Evolutionary conservation across 2,888 invertebrate species (phyloP).

Genomic region (Ptychoptera albimana): DNA sequence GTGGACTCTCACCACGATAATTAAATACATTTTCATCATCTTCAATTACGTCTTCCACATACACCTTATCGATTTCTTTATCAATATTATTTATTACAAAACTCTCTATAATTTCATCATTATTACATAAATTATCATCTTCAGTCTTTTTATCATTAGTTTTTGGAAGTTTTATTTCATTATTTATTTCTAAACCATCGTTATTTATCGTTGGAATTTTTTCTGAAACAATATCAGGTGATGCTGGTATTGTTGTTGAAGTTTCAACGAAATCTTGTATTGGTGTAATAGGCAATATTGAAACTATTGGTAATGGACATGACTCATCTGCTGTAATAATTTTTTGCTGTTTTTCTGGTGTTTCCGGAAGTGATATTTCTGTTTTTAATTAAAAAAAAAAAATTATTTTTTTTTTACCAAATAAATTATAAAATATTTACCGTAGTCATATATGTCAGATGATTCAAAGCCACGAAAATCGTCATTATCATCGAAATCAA

Average conservation of each 20-base stretch:
- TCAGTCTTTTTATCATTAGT: not conserved
- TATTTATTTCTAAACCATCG: not conserved
- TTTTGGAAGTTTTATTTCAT: not conserved
- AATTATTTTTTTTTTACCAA: not conserved
- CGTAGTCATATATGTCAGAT: conserved; percentile 8
- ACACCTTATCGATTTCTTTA: not conserved
- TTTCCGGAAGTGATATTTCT: conserved; percentile 7
- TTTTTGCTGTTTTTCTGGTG: conserved; percentile 3
- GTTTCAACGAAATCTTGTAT: no score
- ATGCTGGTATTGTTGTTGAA: no score
- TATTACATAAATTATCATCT: not conserved
- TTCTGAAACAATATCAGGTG: no score
- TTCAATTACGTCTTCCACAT: not conserved
- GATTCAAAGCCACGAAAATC: conserved; percentile 21
- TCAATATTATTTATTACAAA: not conserved
- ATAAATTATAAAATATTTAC: not conserved
- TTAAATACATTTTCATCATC: not conserved
- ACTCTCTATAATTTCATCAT: not conserved
- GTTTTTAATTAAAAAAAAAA: not conserved
- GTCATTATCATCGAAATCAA: conserved; percentile 31
- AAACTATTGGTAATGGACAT: not conserved
- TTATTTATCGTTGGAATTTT: not conserved
- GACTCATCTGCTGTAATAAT: not conserved
- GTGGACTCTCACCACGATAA: conserved; percentile 6
- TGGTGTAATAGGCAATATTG: no score